These are phyloP conservation scores for Hydrotaea cyrtoneurina DNA, from an alignment of 2,888 invertebrate species.

Conservation along the genomic window DNA sequence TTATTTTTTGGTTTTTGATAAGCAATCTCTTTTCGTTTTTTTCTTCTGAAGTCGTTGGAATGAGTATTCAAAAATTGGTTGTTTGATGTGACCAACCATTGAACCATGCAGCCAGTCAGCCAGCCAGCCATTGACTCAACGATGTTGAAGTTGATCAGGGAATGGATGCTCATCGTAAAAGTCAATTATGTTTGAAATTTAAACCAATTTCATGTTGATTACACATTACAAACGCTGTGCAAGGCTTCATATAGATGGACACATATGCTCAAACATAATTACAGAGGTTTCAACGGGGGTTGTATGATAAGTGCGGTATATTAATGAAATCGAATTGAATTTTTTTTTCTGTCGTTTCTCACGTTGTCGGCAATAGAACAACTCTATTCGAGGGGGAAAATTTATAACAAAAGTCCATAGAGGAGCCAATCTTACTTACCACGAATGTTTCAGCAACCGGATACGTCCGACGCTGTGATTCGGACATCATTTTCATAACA, in stretches of 20 bases:
- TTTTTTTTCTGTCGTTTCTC: too few species aligned
- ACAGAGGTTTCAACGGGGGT: background rate
- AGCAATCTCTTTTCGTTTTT: background rate
- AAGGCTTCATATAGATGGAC: background rate
- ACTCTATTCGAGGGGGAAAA: too few species aligned
- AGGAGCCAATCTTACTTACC: too few species aligned
- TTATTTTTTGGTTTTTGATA: conserved; percentile 19
- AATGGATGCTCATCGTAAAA: conserved; percentile 53
- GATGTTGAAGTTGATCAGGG: background rate
- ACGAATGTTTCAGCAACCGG: too few species aligned
- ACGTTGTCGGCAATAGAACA: too few species aligned
- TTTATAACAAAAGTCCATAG: too few species aligned
- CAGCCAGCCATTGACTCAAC: background rate
- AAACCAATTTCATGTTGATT: conserved; percentile 66
- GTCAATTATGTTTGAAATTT: conserved; percentile 61
- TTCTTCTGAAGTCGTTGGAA: background rate
- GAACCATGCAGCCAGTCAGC: background rate
- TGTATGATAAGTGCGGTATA: background rate
- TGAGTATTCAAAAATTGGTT: background rate
- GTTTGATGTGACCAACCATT: conserved; percentile 6
- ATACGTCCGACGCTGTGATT: too few species aligned
- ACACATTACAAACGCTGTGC: conserved; percentile 42
- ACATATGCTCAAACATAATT: background rate
- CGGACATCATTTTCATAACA: too few species aligned
- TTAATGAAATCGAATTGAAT: too few species aligned